A percentile compares a stretch with the other conserved stretches of the same genome.
Evolutionary conservation across 1,140 invertebrate species (phyloP).

Genomic region (Sitophilus oryzae): DNA sequence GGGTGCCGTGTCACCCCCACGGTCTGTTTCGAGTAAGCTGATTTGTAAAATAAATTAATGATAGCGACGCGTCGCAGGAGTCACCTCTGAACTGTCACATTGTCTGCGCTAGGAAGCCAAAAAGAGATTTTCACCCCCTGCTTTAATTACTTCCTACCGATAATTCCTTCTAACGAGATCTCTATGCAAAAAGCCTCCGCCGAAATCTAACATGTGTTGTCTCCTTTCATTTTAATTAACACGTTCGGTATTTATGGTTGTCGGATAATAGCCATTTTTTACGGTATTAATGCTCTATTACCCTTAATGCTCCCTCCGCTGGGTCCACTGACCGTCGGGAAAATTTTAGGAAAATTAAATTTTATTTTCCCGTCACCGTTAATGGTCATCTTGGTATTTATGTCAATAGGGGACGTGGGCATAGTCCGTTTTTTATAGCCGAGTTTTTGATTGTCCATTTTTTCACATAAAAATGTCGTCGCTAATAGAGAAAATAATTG

Average conservation of each 20-base stretch:
- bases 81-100: conserved; percentile 43
- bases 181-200: conserved; percentile 35
- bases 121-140: conserved; percentile 29
- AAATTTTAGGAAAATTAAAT: conserved; percentile 14
- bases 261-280: conserved; percentile 24
- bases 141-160: conserved; percentile 40
- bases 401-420: background rate
- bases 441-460: too few relatives aligned
- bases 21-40: conserved; percentile 40
- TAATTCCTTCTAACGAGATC: conserved; percentile 40
- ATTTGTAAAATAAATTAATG: conserved; percentile 45
- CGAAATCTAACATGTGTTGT: conserved; percentile 26
- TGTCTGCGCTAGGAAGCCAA: conserved; percentile 39
- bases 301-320: conserved; percentile 1
- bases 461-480: too few relatives aligned
- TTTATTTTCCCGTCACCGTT: background rate
- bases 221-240: conserved; percentile 24
- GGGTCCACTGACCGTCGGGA: background rate
- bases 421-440: background rate
- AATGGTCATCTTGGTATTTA: conserved; percentile 20
- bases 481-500: too few relatives aligned
- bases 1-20: conserved; percentile 19
- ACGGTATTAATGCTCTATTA: conserved; percentile 21
- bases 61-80: conserved; percentile 38
- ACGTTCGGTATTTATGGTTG: conserved; percentile 22